These are phyloP conservation scores for Dicycla oo DNA, from an alignment of 2,888 invertebrate species.

Conservation along the genomic window DNA sequence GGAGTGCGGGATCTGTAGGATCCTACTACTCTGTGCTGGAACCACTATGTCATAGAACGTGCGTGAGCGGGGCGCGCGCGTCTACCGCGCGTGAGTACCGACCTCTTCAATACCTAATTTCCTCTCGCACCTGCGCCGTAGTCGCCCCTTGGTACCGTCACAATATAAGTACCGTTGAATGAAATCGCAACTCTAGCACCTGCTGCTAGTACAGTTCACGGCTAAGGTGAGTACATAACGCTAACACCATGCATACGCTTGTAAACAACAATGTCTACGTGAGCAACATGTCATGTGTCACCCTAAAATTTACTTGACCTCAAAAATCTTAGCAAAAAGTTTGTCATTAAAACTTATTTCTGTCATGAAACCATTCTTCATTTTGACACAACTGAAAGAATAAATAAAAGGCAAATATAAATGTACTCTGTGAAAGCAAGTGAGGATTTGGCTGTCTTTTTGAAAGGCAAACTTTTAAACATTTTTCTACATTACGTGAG, in stretches of 20 bases:
- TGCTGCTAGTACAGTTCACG: background rate
- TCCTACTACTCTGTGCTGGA: too few species aligned
- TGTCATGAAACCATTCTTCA: background rate
- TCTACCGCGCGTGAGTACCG: too few species aligned
- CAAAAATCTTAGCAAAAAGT: background rate
- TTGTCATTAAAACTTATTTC: constrained; percentile 31
- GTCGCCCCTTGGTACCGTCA: too few species aligned
- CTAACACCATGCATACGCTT: background rate
- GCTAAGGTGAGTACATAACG: too few species aligned
- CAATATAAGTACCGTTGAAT: background rate
- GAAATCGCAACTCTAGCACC: background rate
- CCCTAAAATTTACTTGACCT: background rate
- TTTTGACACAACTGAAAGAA: constrained; percentile 45
- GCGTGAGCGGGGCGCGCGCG: too few species aligned
- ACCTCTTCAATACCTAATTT: too few species aligned
- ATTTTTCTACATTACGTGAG: constrained; percentile 49
- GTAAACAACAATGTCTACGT: background rate
- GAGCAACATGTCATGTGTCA: background rate
- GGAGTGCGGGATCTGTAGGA: too few species aligned
- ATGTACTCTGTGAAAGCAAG: too few species aligned
- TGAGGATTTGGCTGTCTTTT: constrained; percentile 56
- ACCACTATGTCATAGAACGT: too few species aligned
- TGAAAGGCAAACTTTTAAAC: constrained; percentile 35
- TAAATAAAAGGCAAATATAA: too few species aligned
- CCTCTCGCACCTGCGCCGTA: too few species aligned